These are phyloP conservation scores for Scalopus aquaticus DNA, from an alignment of 2,113 vertebrate genomes.

Conservation along the genomic window DNA sequence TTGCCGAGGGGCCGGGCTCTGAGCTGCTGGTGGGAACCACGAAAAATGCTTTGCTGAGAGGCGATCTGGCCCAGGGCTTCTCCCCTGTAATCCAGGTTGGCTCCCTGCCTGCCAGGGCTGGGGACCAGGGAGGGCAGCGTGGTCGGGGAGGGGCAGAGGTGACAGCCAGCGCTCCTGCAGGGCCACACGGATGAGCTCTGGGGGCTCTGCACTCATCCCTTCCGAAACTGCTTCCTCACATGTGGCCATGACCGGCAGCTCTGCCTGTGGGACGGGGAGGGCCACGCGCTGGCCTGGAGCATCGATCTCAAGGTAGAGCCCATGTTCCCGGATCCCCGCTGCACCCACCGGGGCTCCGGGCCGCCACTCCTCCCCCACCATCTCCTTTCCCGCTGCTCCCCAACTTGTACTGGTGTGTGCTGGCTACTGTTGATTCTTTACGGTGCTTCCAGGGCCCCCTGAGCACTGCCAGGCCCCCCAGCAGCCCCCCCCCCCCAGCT, in stretches of 20 bases:
- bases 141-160: not conserved
- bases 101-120: not conserved
- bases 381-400: not conserved
- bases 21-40: conserved; percentile 94
- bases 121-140: not conserved
- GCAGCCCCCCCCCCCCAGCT: not conserved
- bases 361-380: not conserved
- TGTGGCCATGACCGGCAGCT: conserved; percentile 94
- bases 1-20: conserved; percentile 88
- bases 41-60: conserved; percentile 91
- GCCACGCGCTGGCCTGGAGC: conserved; percentile 91
- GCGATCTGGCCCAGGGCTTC: conserved; percentile 90
- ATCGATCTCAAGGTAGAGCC: conserved; percentile 89
- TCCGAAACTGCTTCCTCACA: conserved; percentile 90
- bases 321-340: not conserved
- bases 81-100: conserved; percentile 92
- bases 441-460: not conserved
- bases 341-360: not conserved
- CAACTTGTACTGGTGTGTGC: not conserved
- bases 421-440: not conserved
- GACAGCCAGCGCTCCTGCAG: conserved; percentile 72
- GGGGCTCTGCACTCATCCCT: conserved; percentile 93
- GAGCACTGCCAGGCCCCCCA: not conserved
- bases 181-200: conserved; percentile 95
- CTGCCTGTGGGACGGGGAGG: conserved; percentile 91